phyloP scores from a whole-genome alignment of 1,140 invertebrate genomes.

The Drosophila rufa region DNA sequence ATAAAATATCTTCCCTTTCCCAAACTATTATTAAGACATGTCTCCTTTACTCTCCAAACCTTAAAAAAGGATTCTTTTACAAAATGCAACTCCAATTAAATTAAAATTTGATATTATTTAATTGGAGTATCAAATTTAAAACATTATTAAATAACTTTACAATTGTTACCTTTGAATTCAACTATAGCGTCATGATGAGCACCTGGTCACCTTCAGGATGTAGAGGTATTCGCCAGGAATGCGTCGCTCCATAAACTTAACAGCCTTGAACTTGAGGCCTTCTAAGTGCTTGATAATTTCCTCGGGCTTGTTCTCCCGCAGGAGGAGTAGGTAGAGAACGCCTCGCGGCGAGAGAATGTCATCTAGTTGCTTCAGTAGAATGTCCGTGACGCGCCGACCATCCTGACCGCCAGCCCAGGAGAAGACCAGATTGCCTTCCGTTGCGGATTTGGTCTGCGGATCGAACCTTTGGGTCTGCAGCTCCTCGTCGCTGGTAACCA shows the following conservation, averaged over 20 bases:
- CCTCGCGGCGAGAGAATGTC: constrained; percentile 90
- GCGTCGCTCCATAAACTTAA: constrained; percentile 89
- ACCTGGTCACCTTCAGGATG: constrained; percentile 85
- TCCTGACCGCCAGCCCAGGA: constrained; percentile 94
- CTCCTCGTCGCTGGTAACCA: constrained; percentile 90
- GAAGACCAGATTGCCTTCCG: constrained; percentile 86
- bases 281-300: constrained; percentile 89
- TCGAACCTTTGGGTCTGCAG: constrained; percentile 80
- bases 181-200: constrained; percentile 32
- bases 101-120: neutral
- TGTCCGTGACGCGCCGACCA: constrained; percentile 93
- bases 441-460: constrained; percentile 19
- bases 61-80: neutral
- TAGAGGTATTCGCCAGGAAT: constrained; percentile 86
- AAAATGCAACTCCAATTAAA: constrained; percentile 8
- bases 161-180: neutral
- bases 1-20: no score
- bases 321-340: constrained; percentile 93
- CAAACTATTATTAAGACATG: no score
- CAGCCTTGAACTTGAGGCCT: constrained; percentile 87
- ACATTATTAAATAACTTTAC: constrained; percentile 1
- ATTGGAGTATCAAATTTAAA: constrained; percentile 9
- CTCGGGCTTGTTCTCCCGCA: constrained; percentile 94
- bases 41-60: no score
- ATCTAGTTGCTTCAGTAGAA: constrained; percentile 89